Evolutionary conservation across 2,888 invertebrate species (phyloP), one percentile per base, ranked within the genome.

Genomic region (Sinentomon sp.): DNA sequence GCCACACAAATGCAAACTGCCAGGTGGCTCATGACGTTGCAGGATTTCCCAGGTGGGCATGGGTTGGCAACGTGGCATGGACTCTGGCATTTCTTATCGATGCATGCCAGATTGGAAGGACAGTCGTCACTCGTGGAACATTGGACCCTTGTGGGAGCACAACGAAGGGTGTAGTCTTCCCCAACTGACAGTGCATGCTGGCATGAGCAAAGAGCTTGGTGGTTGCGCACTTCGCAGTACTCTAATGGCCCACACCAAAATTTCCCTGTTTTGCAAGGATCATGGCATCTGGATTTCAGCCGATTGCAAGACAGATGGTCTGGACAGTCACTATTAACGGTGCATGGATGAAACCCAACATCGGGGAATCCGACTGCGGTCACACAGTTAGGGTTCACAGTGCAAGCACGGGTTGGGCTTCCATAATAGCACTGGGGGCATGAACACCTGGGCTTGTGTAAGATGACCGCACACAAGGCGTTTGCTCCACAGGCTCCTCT

Each of bases 341-440:
- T 60, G 54, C 82, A 82, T 38, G 56, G 51, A 38, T 59, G 56
- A 37, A 56, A 54, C 35, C 66, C 60, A 38, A 58, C 57, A 32
- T 51, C 50, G 24, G 63, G 62, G 33, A 59, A 51, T 7, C 56
- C 50, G 20, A 37, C 39, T 39, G 67, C 63, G 27, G 34, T 33
- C n/a, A 26, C 37, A 56, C 82, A 82, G 46, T 68, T 66, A 6
- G 72, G 68, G 53, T 80, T 78, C 36, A 70, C 72, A 41, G 63
- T 64, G 52, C 83, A 85, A 42, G 66, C 65, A 22, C 68, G 63
- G 39, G 69, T 66, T 20, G 83, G 78, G 53, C 70, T 68, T 35
- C 83, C 83, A 45, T 72, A 64, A 56, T 77, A 71, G 53, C 82
- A 83, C 52, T 74, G 73, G 32, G 78, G 76, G 49, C 83, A 85